Evolutionary conservation across 2,113 vertebrate species (phyloP), one percentile per base, ranked within the genome.

Genomic region (Caloenas nicobarica): DNA sequence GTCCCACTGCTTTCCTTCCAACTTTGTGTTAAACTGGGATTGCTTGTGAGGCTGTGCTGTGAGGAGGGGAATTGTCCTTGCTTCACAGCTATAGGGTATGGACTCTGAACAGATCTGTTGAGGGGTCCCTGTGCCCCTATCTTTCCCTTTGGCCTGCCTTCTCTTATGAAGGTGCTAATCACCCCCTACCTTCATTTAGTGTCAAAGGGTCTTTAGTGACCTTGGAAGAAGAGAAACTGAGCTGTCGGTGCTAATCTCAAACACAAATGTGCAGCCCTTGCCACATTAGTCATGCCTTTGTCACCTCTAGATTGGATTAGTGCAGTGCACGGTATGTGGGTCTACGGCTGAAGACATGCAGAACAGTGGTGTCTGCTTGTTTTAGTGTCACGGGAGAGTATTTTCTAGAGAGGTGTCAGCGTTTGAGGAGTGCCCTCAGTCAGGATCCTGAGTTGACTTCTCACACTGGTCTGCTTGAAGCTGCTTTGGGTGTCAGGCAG

Each of bases 281-380:
- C 70, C 81, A 74, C 80, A 72, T 93, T 86, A 94, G 80, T 88
- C 54, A 50, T 92, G 94, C 77, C 70, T 94, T 92, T 95, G 88
- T 96, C 88, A 91, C 88, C 73, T 89, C 88, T 77, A 51, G 86
- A 81, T 89, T 88, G 97, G 86, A 94, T 92, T 96, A 94, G 56
- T 53, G 61, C 66, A 44, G 66, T 5, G 21, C 60, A n/a, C 0
- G 0, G 18, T 77, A 25, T 81, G 78, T 77, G 54, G 77, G 33
- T 64, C 40, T 94, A 0, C 69, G 56, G 70, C 50, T 86, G 68
- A 87, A 83, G 74, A 77, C 53, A 28, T 4, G 44, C 33, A 56
- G 76, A 91, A 54, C 62, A 64, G 58, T 10, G 58, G 53, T 94
- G 91, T 90, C 70, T 62, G 44, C 68, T 92, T 94, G 62, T 53